Base-by-base conservation (phyloP, 2,113 vertebrate genomes). In the Mastomys natalensis region DNA sequence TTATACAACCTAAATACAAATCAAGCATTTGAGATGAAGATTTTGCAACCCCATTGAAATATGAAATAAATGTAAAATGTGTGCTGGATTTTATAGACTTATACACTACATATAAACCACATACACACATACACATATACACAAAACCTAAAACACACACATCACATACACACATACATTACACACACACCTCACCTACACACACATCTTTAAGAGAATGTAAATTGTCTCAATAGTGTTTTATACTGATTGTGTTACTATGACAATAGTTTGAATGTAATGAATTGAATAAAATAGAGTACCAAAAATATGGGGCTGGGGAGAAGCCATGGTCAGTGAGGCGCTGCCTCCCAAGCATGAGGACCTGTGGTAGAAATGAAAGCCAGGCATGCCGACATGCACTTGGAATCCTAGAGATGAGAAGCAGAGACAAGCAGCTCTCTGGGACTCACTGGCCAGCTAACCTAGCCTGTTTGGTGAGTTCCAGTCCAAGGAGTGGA, bases 1-100 rank as follows among this genome's bases (percentile, higher is more conserved):
- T 82, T 88, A 82, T 87, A 80, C 77, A 82, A n/a, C 66, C 68
- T 87, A 91, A 87, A 82, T 43, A 58, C 15, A 26, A 43, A 76
- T 82, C 48, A 87, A 86, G 62, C n/a, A 29, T 74, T 95, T 95
- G 74, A 12, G 21, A 68, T 68, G 19, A 66, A 81, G 74, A 70
- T 68, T 43, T 68, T 68, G 34, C 87, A 73, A 40, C 31, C 64
- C 64, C 22, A 48, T 43, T 74, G 77, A 90, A 94, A 81, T 73
- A 60, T 40, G 1, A 60, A 77, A 3, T 43, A 60, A 80, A 37
- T 45, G 0, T 90, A 81, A 90, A 89, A 53, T 40, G 21, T n/a
- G 55, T 53, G 26, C 37, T 60, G 22, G n/a, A 93, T 70, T 81
- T 87, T 53, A 17, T 87, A 93, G 68, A 91, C 21, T 22, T 43